A percentile compares a stretch with the other conserved stretches of the same genome.
Evolutionary conservation across 1,140 invertebrate genomes (phyloP).

Genomic region (Caenorhabditis briggsae): DNA sequence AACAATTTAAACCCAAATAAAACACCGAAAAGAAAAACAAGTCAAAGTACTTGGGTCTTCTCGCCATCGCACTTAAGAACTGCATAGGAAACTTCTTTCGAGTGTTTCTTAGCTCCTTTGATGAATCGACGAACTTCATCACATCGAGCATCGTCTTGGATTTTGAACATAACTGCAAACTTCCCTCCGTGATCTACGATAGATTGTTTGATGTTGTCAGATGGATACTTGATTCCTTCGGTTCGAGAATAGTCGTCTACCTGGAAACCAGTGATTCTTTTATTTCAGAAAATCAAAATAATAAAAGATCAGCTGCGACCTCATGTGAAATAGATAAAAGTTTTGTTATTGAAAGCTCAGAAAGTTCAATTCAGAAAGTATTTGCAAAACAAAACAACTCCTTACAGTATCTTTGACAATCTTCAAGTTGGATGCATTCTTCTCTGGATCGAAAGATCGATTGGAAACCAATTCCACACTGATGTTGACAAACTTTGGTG

Average conservation of each 20-base stretch:
- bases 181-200: conserved; percentile 33
- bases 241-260: conserved; percentile 21
- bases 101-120: conserved; percentile 14
- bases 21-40: conserved; percentile 22
- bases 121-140: conserved; percentile 47
- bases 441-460: conserved; percentile 12
- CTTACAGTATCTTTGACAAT: conserved; percentile 42
- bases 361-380: too few species aligned
- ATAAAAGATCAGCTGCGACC: too few species aligned
- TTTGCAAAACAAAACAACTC: neutral
- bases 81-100: conserved; percentile 34
- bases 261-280: neutral
- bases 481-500: neutral
- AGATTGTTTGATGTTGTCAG: conserved; percentile 42
- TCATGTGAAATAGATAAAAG: too few species aligned
- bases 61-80: conserved; percentile 36
- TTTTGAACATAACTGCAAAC: conserved; percentile 18
- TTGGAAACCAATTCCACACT: conserved; percentile 39
- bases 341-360: too few species aligned
- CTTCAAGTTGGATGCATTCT: conserved; percentile 31
- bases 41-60: conserved; percentile 19
- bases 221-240: conserved; percentile 22
- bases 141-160: conserved; percentile 13
- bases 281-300: too few species aligned
- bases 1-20: conserved; percentile 4